phyloP scores from a whole-genome alignment of 2,888 invertebrate genomes.

The Ormyrus thymus region DNA sequence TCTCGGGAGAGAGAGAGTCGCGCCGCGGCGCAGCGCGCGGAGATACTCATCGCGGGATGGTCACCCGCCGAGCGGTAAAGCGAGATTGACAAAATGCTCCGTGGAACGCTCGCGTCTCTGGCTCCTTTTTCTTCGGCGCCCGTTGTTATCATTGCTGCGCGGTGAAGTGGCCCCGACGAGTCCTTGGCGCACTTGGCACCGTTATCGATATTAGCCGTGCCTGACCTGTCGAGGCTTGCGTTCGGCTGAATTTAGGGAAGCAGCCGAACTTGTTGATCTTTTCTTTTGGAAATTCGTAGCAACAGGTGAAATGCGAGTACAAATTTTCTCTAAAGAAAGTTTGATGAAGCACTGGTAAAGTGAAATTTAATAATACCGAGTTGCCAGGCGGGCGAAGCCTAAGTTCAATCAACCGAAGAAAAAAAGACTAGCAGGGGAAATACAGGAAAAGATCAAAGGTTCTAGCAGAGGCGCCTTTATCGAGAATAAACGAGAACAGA shows the following conservation, averaged over 20 bases:
- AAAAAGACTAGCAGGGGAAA: too few relatives aligned
- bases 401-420: conserved; percentile 5
- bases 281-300: neutral
- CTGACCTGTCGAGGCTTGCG: conserved; percentile 14
- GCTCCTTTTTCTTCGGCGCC: neutral
- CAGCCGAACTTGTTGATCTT: neutral
- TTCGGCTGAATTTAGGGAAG: conserved; percentile 1
- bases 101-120: neutral
- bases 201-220: neutral
- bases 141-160: conserved; percentile 1
- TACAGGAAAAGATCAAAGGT: conserved; percentile 34
- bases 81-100: conserved; percentile 49
- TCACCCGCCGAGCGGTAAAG: conserved; percentile 58
- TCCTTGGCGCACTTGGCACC: neutral
- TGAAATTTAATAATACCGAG: neutral
- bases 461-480: neutral
- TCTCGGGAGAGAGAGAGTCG: conserved; percentile 30
- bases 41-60: conserved; percentile 59
- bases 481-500: conserved; percentile 35
- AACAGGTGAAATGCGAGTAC: too few relatives aligned
- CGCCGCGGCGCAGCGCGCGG: conserved; percentile 23
- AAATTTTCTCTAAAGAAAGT: too few relatives aligned
- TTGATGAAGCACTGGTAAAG: too few relatives aligned
- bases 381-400: neutral
- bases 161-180: neutral